Base-by-base conservation (phyloP, 2,888 invertebrate genomes). In the Amiota mariae region DNA sequence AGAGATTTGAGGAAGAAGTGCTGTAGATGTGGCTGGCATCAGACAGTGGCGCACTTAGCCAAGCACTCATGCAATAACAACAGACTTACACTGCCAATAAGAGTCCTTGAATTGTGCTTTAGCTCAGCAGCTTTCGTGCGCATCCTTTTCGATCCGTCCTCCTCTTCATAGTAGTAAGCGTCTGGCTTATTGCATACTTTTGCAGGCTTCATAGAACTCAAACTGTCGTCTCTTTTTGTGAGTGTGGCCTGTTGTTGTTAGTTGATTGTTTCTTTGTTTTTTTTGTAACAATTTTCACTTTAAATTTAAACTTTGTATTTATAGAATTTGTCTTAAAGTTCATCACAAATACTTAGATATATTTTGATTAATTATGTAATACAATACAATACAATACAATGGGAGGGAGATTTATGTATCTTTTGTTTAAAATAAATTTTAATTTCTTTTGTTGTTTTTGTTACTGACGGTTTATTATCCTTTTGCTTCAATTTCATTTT, bases 61-160 rank as follows among this genome's bases (percentile, higher is more conserved):
- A 24, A 13, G 20, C 24, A 68, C 54, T 68, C 51, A 36, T 51
- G 54, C 67, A 68, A 51, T 51, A 54, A 68, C 67, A 68, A 68
- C 67, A 68, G 67, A 68, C 67, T 68, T 68, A 68, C 67, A 68
- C 85, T 78, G 76, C 81, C 85, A 81, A 81, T 72, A 80, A 84
- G 83, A 78, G 86, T 76, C 79, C 86, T 84, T 84, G 83, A 84
- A 82, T 82, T 79, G 74, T 82, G 78, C 76, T 85, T 57, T 59
- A 78, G 59, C 54, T 68, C 54, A 51, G 54, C 67, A 47, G 46
- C 71, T 18, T 59, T 49, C 20, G 48, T 12, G 59, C 59, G 12
- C 59, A 13, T 67, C 48, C 11, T 10, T 49, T 15, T 8, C 71
- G 51, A 24, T 24, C 24, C 24, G 24, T 24, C 24, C 24, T 1